Percentiles rank a stretch among this genome's conserved stretches.
Conservation (phyloP, 2,888 invertebrate species). For the Hypolimnas misippus region DNA sequence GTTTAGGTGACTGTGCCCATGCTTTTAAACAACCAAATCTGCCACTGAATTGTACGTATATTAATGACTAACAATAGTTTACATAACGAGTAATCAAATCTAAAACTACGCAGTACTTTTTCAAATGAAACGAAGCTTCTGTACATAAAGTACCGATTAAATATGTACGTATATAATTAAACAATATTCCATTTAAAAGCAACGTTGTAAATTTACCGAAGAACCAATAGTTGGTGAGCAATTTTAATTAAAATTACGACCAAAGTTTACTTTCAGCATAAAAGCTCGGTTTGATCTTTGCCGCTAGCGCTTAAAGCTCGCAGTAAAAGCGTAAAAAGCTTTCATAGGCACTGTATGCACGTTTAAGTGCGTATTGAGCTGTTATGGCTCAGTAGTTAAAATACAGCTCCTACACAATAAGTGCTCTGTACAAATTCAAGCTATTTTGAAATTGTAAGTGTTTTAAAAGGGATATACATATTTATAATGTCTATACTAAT, state of each 20-base stretch:
- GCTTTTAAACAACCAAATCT: too few species aligned
- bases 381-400: neutral
- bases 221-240: neutral
- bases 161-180: neutral
- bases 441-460: neutral
- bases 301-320: neutral
- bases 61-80: too few species aligned
- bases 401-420: neutral
- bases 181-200: neutral
- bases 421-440: neutral
- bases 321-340: slow-evolving; percentile 1
- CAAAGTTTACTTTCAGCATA: slow-evolving; percentile 3
- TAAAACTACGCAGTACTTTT: too few species aligned
- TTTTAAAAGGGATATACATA: neutral
- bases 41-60: too few species aligned
- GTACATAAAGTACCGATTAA: too few species aligned
- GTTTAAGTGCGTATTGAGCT: neutral
- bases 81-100: too few species aligned
- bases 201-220: neutral
- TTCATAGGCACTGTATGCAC: neutral
- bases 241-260: slow-evolving; percentile 1
- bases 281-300: slow-evolving; percentile 1
- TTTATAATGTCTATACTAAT: too few species aligned
- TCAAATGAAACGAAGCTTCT: too few species aligned
- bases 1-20: too few species aligned